Evolutionary conservation across 2,888 invertebrate species (phyloP).

Genomic region (Chrysodeixis includens): DNA sequence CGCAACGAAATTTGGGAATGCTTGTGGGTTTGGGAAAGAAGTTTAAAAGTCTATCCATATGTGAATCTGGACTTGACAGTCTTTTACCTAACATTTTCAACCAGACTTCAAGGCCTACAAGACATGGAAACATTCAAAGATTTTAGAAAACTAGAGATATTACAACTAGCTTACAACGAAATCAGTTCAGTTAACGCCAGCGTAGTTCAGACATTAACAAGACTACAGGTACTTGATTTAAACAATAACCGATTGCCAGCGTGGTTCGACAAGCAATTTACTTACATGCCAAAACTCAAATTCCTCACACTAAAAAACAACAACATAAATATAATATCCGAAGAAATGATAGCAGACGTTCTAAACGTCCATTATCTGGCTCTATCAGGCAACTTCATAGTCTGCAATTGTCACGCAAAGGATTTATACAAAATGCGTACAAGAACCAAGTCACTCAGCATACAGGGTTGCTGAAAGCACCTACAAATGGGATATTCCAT

Average conservation of each 20-base stretch:
- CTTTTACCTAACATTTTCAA: constrained; percentile 77
- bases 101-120: constrained; percentile 75
- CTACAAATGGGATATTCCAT: constrained; percentile 51
- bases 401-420: constrained; percentile 89
- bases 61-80: constrained; percentile 79
- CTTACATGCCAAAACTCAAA: constrained; percentile 74
- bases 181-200: constrained; percentile 72
- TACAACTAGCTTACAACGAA: constrained; percentile 87
- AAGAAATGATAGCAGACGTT: constrained; percentile 89
- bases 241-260: constrained; percentile 87
- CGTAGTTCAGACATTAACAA: constrained; percentile 71
- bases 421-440: constrained; percentile 83
- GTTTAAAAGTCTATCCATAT: constrained; percentile 76
- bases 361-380: constrained; percentile 81
- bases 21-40: constrained; percentile 62
- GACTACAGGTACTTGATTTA: constrained; percentile 85
- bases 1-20: constrained; percentile 57
- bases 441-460: constrained; percentile 56
- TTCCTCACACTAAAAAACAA: constrained; percentile 86
- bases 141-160: constrained; percentile 78
- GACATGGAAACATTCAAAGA: constrained; percentile 74
- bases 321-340: constrained; percentile 88
- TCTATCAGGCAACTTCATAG: constrained; percentile 88
- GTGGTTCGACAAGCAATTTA: constrained; percentile 86
- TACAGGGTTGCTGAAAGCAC: not conserved